phyloP scores from a whole-genome alignment of 2,797 vertebrate genomes.

The Sebastes minor region DNA sequence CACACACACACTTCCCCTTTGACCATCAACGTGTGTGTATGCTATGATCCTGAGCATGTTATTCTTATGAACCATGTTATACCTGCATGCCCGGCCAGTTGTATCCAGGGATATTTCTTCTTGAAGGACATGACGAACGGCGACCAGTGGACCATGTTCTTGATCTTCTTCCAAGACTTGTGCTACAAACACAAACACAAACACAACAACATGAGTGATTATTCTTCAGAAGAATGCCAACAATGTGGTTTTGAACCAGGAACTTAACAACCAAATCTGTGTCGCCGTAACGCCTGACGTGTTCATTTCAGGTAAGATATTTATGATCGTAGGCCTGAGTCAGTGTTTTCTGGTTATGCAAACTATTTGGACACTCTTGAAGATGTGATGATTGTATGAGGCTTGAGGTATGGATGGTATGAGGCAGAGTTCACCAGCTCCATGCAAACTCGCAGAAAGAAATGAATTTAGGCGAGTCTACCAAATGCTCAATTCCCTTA shows the following conservation, averaged over 20 bases:
- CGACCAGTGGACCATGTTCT: conserved; percentile 99
- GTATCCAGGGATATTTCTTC: conserved; percentile 99
- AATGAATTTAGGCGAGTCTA: not conserved
- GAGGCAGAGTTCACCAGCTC: not conserved
- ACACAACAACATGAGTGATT: conserved; percentile 10
- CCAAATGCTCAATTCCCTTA: not conserved
- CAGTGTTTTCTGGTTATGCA: not conserved
- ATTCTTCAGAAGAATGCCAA: not conserved
- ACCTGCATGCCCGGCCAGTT: conserved; percentile 98
- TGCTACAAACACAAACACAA: conserved; percentile 80
- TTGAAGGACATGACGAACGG: conserved; percentile 99
- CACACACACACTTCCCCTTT: not conserved
- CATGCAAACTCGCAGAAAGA: not conserved
- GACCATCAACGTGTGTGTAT: too few relatives aligned
- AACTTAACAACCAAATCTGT: not conserved
- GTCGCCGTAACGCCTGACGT: not conserved
- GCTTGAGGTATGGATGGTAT: not conserved
- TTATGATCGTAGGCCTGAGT: not conserved
- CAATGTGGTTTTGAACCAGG: not conserved
- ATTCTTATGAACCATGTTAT: conserved; percentile 7
- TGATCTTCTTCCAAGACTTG: conserved; percentile 99
- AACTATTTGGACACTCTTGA: not conserved
- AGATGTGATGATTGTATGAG: not conserved
- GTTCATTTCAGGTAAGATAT: not conserved
- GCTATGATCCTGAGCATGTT: not conserved